phyloP scores from a whole-genome alignment of 2,113 vertebrate species.

The Mirounga angustirostris region DNA sequence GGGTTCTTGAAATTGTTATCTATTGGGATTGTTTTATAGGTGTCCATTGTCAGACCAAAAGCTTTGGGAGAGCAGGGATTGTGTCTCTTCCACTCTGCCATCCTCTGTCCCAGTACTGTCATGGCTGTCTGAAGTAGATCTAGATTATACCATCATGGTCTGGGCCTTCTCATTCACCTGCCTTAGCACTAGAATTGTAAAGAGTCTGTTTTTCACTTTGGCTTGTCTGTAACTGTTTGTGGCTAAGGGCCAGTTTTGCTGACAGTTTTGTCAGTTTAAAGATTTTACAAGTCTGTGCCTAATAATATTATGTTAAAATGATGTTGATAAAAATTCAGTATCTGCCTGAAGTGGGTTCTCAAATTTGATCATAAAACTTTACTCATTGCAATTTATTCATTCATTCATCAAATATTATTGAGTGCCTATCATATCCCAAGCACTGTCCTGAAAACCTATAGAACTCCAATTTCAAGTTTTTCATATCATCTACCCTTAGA shows the following conservation, averaged over 20 bases:
- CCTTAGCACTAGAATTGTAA: neutral
- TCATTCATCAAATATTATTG: neutral
- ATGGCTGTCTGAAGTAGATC: neutral
- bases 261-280: neutral
- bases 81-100: neutral
- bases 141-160: neutral
- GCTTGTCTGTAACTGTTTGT: neutral
- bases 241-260: neutral
- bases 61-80: neutral
- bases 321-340: neutral
- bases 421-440: neutral
- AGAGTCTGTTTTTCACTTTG: neutral
- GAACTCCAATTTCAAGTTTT: neutral
- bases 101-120: neutral
- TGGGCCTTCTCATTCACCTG: neutral
- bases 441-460: neutral
- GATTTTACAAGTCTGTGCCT: conserved; percentile 2
- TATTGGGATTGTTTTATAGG: neutral
- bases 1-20: neutral
- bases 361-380: conserved; percentile 14
- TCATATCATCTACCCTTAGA: neutral
- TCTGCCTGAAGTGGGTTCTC: neutral
- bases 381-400: neutral
- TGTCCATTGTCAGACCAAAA: neutral
- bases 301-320: neutral